Evolutionary conservation across 2,113 vertebrate genomes (phyloP), one percentile per base, ranked within the genome.

Genomic region (Thymallus thymallus): DNA sequence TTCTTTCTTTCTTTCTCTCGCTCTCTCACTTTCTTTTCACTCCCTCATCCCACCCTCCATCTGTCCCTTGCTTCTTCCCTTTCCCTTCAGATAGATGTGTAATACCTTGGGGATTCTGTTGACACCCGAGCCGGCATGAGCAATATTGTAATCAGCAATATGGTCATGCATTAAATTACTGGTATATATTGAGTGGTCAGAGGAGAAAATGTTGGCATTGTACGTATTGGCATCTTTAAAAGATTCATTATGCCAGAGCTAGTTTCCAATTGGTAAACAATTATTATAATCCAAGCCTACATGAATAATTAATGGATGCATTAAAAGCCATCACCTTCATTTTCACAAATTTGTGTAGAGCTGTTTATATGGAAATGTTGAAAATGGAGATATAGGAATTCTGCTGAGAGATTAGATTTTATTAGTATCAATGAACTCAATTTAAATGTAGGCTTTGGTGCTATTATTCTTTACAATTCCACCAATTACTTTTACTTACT

Each of bases 191-290:
- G 90, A 91, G 84, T 86, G 85, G 76, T 35, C 78, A 82, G 35
- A 75, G 79, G 82, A 79, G 76, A 82, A 82, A 35, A 74, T 80
- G 83, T 85, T 88, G 91, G 87, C 85, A 84, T 87, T 84, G 83
- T 84, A 85, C 85, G 78, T 91, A 92, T 91, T 82, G 90, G 88
- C 90, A 90, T 87, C 81, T 89, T 85, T 74, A 83, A 88, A 84
- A 92, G 90, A 93, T 92, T 81, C 89, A 92, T 92, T 87, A 84
- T 82, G 78, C 82, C 83, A 76, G 72, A 74, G 78, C 76, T 84
- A 76, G 81, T 89, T 90, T 90, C 79, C 85, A 86, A 88, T 89
- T 87, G 88, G 90, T 89, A 92, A 92, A 92, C 85, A 90, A 81
- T 91, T 91, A 89, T 89, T 89, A 89, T 91, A 92, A 91, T 89